Base-by-base conservation (phyloP, 2,797 vertebrate genomes). In the Potorous gilbertii region DNA sequence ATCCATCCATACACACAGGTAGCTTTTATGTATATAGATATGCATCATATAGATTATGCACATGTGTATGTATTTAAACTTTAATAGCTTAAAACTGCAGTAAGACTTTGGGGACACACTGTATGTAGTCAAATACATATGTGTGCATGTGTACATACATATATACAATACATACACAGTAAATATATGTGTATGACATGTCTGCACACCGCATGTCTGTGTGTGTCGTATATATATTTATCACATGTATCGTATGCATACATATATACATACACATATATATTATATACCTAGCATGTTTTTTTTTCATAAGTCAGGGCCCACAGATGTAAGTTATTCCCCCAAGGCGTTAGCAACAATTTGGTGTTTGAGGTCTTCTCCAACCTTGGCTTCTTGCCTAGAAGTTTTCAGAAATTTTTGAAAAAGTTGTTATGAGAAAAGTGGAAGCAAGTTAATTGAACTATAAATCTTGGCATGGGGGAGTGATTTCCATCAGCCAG, bases 231-330 rank as follows among this genome's bases (percentile, higher is more conserved):
- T 57, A 57, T 57, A 57, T 57, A 3, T 31, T 3, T 31, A 56
- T 59, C 29, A 59, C 4, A 0, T 31, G 0, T 59, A 12, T 31
- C 28, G 3, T 34, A 5, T n/a, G n/a, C 18, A n/a, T 16, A 16
- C 1, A 74, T 18, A n/a, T 74, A 40, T 6, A 16, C 13, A 55
- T 55, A 55, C 14, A 16, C 9, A 40, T 3, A 12, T 10, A 2
- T 40, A 8, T 9, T n/a, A 81, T 21, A 3, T 46, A 27, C 40
- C 27, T 87, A 90, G 94, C 95, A 66, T 2, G 66, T 34, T 9
- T 90, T 9, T 9, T 57, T 98, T 95, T 94, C 94, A 46, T 57
- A 18, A 5, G 54, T 94, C 31, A 87, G 56, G 97, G 93, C 91
- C 96, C 93, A 52, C 14, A 89, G 96, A 92, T 31, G 13, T 56